Evolutionary conservation across 2,888 invertebrate genomes (phyloP).

Genomic region (Aspidiotus rigidus): DNA sequence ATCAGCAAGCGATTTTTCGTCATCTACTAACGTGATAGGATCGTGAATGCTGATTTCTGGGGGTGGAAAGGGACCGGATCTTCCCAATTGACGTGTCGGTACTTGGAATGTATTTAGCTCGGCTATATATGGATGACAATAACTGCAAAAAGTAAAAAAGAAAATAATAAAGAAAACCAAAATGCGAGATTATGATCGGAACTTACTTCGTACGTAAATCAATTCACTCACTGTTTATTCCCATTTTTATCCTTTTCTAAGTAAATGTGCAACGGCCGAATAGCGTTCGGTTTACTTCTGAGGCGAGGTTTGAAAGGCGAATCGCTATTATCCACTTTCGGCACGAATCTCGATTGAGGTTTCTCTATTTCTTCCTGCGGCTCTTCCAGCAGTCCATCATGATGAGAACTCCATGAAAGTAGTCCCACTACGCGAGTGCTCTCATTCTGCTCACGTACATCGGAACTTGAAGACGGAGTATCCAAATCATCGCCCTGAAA

Average conservation of each 20-base stretch:
- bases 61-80: conserved; percentile 46
- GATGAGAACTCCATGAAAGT: too few species aligned
- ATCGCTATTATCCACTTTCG: conserved; percentile 67
- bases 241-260: conserved; percentile 56
- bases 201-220: too few species aligned
- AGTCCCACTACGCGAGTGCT: too few species aligned
- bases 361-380: conserved; percentile 44
- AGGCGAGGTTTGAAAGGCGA: conserved; percentile 74
- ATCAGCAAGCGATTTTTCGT: conserved; percentile 52
- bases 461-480: too few species aligned
- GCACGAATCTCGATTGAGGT: conserved; percentile 77
- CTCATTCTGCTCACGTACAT: too few species aligned
- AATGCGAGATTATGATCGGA: too few species aligned
- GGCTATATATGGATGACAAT: conserved; percentile 77
- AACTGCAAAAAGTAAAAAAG: conserved; percentile 46
- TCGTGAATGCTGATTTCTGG: conserved; percentile 54
- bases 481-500: too few species aligned
- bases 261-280: conserved; percentile 66
- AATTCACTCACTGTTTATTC: conserved; percentile 45
- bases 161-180: conserved; percentile 2
- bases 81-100: conserved; percentile 47
- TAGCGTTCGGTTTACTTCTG: conserved; percentile 75
- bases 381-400: too few species aligned
- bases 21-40: conserved; percentile 59
- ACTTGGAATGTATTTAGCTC: conserved; percentile 69